Conservation (phyloP, 2,113 vertebrate species). For the Gulo gulo region DNA sequence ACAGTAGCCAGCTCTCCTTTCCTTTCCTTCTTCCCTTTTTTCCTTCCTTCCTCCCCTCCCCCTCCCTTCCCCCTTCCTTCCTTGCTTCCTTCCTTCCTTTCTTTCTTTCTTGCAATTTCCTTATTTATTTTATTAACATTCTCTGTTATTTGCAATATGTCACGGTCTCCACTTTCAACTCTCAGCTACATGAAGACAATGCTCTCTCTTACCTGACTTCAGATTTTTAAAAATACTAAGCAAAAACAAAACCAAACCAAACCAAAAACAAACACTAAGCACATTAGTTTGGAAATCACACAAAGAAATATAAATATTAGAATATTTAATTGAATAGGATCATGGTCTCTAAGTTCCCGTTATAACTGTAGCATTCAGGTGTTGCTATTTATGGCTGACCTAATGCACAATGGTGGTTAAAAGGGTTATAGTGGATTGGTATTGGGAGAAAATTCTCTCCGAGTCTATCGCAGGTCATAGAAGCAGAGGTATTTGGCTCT, state of each 20-base stretch:
- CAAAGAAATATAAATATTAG: background rate
- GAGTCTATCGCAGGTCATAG: background rate
- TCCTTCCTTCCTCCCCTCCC: fast-evolving
- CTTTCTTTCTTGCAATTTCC: background rate
- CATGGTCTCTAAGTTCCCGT: background rate
- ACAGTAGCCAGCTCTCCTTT: background rate
- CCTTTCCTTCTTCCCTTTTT: too few relatives aligned
- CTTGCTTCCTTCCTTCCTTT: too few relatives aligned
- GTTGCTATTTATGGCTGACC: background rate
- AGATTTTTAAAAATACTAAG: background rate
- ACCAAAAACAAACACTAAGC: background rate
- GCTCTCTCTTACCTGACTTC: background rate
- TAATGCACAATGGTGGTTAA: background rate
- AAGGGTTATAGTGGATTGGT: background rate
- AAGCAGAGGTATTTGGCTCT: background rate
- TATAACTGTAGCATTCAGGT: background rate
- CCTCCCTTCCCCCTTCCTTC: fast-evolving
- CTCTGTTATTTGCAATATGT: background rate
- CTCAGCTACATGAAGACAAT: background rate
- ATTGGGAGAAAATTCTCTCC: background rate
- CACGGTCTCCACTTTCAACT: background rate
- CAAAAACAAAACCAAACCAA: too few relatives aligned
- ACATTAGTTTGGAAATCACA: background rate
- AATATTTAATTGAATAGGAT: background rate
- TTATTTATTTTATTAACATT: background rate